Base-by-base conservation (phyloP, 2,797 vertebrate genomes). In the Pterois miles region DNA sequence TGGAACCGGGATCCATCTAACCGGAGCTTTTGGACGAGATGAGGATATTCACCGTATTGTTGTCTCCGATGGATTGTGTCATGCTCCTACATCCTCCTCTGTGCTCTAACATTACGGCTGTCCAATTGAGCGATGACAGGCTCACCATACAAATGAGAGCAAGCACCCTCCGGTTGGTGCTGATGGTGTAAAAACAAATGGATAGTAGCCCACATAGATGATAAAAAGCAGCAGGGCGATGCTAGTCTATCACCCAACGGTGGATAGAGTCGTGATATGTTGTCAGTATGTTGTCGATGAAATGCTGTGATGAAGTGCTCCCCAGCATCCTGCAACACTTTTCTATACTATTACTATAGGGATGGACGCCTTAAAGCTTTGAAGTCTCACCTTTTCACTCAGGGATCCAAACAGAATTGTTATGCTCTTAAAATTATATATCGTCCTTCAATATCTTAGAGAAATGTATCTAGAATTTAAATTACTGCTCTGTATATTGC, bases 271-370 rank as follows among this genome's bases (percentile, higher is more conserved):
- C 20, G 31, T 36, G n/a, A 59, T 14, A n/a, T 23, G 58, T 0
- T 33, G 29, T 33, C 10, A 9, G 34, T 5, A 58, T n/a, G 22
- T n/a, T 22, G 31, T 23, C 7, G 3, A n/a, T n/a, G 11, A 36
- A 36, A 57, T 8, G 10, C 56, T n/a, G 31, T 6, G 3, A 22
- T 36, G 56, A 58, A 33, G 18, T 2, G 10, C 52, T 60, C 18
- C 20, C 0, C 20, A 22, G 18, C 1, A n/a, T 50, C 48, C 20
- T 50, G 46, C 0, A n/a, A 8, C 33, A n/a, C 11, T 5, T 57
- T 29, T 53, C 52, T 22, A n/a, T n/a, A n/a, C n/a, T n/a, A n/a
- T n/a, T n/a, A 1, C 31, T 36, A 8, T 23, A 34, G 36, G 33
- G 20, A 22, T 12, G 6, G 16, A 33, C 9, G 14, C 54, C 8